These are phyloP conservation scores for Glaucidium brasilianum DNA, from an alignment of 2,113 vertebrate genomes.

Conservation along the genomic window DNA sequence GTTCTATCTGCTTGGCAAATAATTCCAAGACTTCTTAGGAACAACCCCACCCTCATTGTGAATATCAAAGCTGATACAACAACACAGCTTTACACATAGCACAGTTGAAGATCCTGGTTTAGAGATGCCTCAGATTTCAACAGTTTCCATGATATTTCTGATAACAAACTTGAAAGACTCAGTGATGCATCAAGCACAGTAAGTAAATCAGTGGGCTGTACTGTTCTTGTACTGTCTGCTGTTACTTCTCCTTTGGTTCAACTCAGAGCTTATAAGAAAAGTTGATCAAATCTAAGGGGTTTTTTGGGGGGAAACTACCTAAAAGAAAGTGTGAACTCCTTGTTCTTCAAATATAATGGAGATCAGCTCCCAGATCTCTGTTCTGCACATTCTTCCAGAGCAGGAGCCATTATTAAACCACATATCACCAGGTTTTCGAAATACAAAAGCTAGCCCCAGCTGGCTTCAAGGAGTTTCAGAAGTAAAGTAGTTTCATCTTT, in stretches of 20 bases:
- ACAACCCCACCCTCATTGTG: background rate
- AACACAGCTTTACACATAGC: background rate
- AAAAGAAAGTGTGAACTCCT: background rate
- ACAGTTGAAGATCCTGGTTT: background rate
- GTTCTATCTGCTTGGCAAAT: background rate
- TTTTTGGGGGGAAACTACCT: background rate
- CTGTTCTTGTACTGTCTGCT: background rate
- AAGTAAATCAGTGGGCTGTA: background rate
- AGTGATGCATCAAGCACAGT: background rate
- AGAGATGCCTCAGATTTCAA: background rate
- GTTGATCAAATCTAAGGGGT: background rate
- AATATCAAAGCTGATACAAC: background rate
- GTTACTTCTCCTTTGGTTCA: background rate
- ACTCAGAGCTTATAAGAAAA: background rate
- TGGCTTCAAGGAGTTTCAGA: background rate
- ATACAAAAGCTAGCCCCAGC: background rate
- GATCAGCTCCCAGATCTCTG: background rate
- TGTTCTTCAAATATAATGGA: background rate
- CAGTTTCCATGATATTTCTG: background rate
- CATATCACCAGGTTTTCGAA: background rate
- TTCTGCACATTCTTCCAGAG: background rate
- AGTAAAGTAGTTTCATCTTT: background rate
- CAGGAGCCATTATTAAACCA: background rate
- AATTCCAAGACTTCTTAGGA: background rate
- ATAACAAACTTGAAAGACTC: background rate